phyloP scores from a whole-genome alignment of 2,113 vertebrate species.

The Silurus meridionalis region DNA sequence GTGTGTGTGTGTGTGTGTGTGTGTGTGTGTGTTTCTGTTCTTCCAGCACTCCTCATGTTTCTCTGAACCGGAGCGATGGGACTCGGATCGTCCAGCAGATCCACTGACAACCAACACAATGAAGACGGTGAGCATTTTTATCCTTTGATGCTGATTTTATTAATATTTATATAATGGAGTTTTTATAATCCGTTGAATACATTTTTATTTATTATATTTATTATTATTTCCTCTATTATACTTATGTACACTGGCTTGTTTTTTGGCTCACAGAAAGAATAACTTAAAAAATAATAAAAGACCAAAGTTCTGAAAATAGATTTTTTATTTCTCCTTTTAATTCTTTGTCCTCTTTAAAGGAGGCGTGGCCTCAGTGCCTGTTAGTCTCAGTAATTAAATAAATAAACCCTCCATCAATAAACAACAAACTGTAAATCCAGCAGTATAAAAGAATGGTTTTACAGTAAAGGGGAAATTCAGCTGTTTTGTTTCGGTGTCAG shows the following conservation, averaged over 20 bases:
- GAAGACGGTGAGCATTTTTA: constrained; percentile 82
- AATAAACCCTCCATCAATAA: not conserved
- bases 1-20: not conserved
- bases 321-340: not conserved
- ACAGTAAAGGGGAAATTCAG: too few relatives aligned
- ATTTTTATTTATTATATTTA: not conserved
- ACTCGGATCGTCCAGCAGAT: constrained; percentile 87
- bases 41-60: constrained; percentile 30
- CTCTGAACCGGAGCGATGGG: constrained; percentile 75
- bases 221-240: not conserved
- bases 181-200: too few relatives aligned
- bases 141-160: not conserved
- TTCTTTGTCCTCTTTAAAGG: not conserved
- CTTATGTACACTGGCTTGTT: not conserved
- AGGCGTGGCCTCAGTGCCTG: not conserved
- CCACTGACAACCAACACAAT: constrained; percentile 69
- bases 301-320: not conserved
- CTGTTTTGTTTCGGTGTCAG: not conserved
- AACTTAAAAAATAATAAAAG: not conserved
- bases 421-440: not conserved
- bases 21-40: constrained; percentile 10
- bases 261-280: not conserved
- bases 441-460: not conserved
- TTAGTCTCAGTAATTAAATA: not conserved
- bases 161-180: not conserved